Evolutionary conservation across 1,140 invertebrate genomes (phyloP).

Genomic region (Drosophila aff.): DNA sequence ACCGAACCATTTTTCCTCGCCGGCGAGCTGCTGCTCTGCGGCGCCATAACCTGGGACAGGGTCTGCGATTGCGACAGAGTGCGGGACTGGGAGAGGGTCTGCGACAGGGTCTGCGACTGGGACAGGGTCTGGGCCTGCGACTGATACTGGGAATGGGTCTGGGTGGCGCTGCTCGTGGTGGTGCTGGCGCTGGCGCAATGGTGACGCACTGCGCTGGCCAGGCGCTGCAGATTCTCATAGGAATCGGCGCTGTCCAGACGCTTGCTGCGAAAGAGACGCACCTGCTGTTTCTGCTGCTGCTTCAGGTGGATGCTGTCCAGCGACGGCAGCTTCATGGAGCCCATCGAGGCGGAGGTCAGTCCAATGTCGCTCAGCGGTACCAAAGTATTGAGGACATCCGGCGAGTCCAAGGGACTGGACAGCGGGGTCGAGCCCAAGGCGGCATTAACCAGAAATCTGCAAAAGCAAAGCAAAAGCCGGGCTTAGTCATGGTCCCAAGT

Average conservation of each 20-base stretch:
- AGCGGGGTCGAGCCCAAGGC: slow-evolving; percentile 86
- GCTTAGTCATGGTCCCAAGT: background rate
- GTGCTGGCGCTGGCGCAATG: slow-evolving; percentile 60
- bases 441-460: slow-evolving; percentile 88
- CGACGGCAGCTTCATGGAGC: slow-evolving; percentile 82
- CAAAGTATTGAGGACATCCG: slow-evolving; percentile 85
- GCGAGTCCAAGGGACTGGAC: slow-evolving; percentile 88
- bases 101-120: slow-evolving; percentile 16
- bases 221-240: slow-evolving; percentile 81
- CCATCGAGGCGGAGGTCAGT: slow-evolving; percentile 79
- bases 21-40: slow-evolving; percentile 86
- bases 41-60: slow-evolving; percentile 18
- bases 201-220: slow-evolving; percentile 67
- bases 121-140: slow-evolving; percentile 2
- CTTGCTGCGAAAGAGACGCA: slow-evolving; percentile 82
- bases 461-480: background rate
- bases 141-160: slow-evolving; percentile 37
- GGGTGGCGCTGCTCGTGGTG: slow-evolving; percentile 45
- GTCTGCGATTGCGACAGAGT: slow-evolving; percentile 8
- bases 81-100: slow-evolving; percentile 9
- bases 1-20: slow-evolving; percentile 88
- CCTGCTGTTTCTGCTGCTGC: slow-evolving; percentile 82
- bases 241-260: slow-evolving; percentile 77
- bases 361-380: slow-evolving; percentile 84
- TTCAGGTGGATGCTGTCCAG: slow-evolving; percentile 83